These are phyloP conservation scores for Urocyon cinereoargenteus DNA, from an alignment of 2,797 vertebrate genomes.

Conservation along the genomic window DNA sequence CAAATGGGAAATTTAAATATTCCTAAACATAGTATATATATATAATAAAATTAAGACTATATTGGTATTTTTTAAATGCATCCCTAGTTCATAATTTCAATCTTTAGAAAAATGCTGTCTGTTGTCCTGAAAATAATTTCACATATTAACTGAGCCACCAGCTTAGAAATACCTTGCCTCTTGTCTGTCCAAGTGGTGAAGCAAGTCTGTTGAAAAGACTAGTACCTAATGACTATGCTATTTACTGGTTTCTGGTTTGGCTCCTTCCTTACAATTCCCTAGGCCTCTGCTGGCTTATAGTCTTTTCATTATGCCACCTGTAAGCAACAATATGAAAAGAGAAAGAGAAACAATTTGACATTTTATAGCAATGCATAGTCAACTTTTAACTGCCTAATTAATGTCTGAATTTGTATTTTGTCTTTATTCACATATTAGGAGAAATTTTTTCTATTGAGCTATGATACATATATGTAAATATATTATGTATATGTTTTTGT, in stretches of 20 bases:
- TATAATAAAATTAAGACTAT: neutral
- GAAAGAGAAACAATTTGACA: constrained; percentile 21
- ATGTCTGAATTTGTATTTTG: neutral
- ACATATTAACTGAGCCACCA: neutral
- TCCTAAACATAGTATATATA: neutral
- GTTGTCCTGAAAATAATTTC: neutral
- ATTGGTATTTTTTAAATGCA: neutral
- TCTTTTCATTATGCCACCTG: neutral
- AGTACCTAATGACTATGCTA: neutral
- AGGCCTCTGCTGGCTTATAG: neutral
- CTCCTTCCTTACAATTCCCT: neutral
- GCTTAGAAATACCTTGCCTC: neutral
- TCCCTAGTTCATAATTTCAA: neutral
- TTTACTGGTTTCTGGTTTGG: neutral
- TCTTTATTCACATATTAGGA: neutral
- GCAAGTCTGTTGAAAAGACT: neutral
- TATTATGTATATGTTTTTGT: neutral
- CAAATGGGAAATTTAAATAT: neutral
- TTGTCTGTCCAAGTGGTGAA: neutral
- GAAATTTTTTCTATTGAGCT: neutral
- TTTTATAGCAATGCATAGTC: neutral
- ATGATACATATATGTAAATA: neutral
- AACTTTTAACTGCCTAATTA: neutral
- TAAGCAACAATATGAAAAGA: neutral
- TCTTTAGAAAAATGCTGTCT: neutral